Evolutionary conservation across 2,888 invertebrate genomes (phyloP).

Genomic region (Protonemura montana): DNA sequence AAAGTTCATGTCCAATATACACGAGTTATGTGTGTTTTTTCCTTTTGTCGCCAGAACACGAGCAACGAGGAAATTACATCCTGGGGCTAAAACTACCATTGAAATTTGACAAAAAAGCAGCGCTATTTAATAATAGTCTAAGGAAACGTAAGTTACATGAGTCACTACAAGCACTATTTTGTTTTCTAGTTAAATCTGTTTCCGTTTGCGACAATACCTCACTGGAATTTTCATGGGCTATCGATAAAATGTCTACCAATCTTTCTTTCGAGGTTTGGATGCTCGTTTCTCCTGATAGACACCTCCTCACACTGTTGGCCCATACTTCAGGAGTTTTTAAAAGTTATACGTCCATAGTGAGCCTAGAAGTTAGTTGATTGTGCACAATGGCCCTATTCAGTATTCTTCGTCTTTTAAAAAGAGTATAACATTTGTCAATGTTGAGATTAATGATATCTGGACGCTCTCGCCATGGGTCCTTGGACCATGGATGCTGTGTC

Average conservation of each 20-base stretch:
- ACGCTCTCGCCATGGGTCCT: slow-evolving; percentile 3
- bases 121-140: background rate
- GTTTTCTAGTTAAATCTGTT: background rate
- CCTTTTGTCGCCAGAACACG: background rate
- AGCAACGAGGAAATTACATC: background rate
- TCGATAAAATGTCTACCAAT: background rate
- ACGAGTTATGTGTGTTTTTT: background rate
- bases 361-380: background rate
- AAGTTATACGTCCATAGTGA: slow-evolving; percentile 14
- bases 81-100: too few relatives aligned
- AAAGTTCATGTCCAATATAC: background rate
- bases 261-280: background rate
- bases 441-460: slow-evolving; percentile 16
- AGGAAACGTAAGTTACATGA: background rate
- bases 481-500: background rate
- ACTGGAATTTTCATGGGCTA: background rate
- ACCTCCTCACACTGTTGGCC: background rate
- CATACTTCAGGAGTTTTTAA: background rate
- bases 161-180: background rate
- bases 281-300: background rate
- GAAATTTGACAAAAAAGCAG: too few relatives aligned
- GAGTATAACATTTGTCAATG: slow-evolving; percentile 29
- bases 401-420: slow-evolving; percentile 16
- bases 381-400: slow-evolving; percentile 27
- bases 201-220: background rate